Conservation (phyloP, 2,888 invertebrate species). For the Eudemis profundana region DNA sequence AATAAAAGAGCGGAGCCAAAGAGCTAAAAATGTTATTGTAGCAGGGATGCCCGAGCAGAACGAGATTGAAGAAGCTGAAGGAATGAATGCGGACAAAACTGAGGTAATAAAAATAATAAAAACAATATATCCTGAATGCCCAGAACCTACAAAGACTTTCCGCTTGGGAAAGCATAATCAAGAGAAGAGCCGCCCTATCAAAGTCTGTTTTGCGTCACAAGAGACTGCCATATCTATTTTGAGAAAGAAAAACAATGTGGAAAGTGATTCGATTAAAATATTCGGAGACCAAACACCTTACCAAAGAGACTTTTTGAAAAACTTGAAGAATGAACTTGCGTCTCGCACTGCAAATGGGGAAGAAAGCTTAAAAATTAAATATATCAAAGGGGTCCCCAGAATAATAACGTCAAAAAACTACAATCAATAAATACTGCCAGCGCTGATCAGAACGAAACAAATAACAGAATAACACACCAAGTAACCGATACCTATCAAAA, state of each 20-base stretch:
- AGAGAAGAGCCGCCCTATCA: background rate
- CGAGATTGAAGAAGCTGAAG: background rate
- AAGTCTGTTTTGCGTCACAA: slow-evolving; percentile 1
- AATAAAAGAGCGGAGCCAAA: background rate
- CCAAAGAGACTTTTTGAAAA: too few species aligned
- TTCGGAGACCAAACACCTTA: slow-evolving; percentile 1
- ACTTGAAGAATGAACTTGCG: too few species aligned
- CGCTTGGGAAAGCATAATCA: background rate
- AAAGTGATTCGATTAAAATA: slow-evolving; percentile 1
- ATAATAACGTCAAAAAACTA: too few species aligned
- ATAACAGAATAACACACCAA: too few species aligned
- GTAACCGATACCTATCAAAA: background rate
- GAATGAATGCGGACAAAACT: background rate
- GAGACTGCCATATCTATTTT: slow-evolving; percentile 2
- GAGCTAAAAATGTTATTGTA: slow-evolving; percentile 5
- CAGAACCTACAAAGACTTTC: background rate
- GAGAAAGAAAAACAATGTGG: background rate
- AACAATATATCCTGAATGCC: background rate
- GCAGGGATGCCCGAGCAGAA: background rate
- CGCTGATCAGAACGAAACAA: too few species aligned
- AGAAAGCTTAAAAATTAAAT: too few species aligned
- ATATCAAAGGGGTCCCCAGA: too few species aligned
- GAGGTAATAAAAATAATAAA: background rate
- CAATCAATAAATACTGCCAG: too few species aligned
- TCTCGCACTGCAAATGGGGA: too few species aligned